Percentiles rank a stretch among this genome's conserved stretches.
Conservation (phyloP, 2,888 invertebrate species). For the Phlogophora meticulosa region DNA sequence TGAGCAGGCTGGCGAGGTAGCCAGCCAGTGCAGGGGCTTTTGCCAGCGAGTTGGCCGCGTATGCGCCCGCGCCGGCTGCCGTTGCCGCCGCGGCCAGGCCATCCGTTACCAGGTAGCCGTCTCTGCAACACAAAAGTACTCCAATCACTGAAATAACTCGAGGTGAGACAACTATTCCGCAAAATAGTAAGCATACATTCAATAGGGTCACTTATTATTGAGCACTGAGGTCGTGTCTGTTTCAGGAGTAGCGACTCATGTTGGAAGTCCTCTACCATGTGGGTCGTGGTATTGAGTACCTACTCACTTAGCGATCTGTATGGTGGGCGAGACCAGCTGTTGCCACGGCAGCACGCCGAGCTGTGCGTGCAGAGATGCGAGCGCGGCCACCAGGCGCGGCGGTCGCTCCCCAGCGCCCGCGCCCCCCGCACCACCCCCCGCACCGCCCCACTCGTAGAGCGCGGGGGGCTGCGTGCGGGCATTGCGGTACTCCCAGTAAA, state of each 20-base stretch:
- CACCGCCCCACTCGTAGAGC: slow-evolving; percentile 86
- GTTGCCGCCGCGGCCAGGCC: slow-evolving; percentile 67
- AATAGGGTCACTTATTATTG: no score
- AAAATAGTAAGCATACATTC: no score
- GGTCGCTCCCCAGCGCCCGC: slow-evolving; percentile 52
- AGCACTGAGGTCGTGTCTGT: no score
- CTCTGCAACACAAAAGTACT: slow-evolving; percentile 62
- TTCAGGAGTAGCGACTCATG: no score
- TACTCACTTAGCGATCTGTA: slow-evolving; percentile 77
- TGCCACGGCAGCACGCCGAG: slow-evolving; percentile 81
- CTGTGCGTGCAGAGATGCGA: slow-evolving; percentile 79
- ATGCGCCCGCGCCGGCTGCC: slow-evolving; percentile 40
- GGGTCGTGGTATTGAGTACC: no score
- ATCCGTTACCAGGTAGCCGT: slow-evolving; percentile 76
- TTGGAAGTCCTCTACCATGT: neutral
- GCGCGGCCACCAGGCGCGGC: slow-evolving; percentile 80
- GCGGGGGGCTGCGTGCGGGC: slow-evolving; percentile 70
- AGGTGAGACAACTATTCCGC: no score
- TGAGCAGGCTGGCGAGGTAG: slow-evolving; percentile 89
- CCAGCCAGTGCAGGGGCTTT: slow-evolving; percentile 87
- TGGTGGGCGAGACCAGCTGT: slow-evolving; percentile 77
- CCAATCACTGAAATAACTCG: no score
- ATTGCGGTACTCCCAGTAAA: slow-evolving; percentile 93
- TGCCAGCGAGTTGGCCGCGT: slow-evolving; percentile 83
- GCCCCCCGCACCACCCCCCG: slow-evolving; percentile 7